Evolutionary conservation across 2,888 invertebrate genomes (phyloP).

Genomic region (Dione juno): DNA sequence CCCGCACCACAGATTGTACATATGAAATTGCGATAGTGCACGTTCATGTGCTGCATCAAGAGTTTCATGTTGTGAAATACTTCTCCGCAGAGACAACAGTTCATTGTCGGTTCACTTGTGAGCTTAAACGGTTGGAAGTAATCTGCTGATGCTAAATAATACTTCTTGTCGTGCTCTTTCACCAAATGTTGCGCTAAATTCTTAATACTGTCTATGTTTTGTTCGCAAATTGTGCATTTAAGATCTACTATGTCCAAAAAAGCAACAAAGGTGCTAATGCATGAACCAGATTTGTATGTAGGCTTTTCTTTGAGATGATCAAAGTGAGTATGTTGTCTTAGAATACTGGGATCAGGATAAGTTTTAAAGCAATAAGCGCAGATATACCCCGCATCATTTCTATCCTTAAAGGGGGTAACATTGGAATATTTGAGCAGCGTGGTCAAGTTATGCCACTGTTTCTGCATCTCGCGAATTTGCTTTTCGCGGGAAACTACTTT

Average conservation of each 20-base stretch:
- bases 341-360: conserved; percentile 63
- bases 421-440: conserved; percentile 72
- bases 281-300: conserved; percentile 69
- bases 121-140: conserved; percentile 72
- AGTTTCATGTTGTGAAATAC: conserved; percentile 74
- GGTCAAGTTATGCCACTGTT: conserved; percentile 76
- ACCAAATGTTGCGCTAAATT: conserved; percentile 66
- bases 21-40: conserved; percentile 75
- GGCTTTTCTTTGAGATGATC: conserved; percentile 71
- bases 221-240: conserved; percentile 69
- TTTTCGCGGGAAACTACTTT: conserved; percentile 61
- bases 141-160: conserved; percentile 67
- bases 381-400: conserved; percentile 74
- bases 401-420: conserved; percentile 74
- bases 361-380: conserved; percentile 77
- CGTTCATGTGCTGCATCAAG: conserved; percentile 77
- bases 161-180: conserved; percentile 66
- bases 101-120: conserved; percentile 66
- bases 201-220: conserved; percentile 60
- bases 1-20: conserved; percentile 76
- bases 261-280: conserved; percentile 72
- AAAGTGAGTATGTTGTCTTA: conserved; percentile 65
- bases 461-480: conserved; percentile 71
- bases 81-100: conserved; percentile 71
- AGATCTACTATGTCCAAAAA: conserved; percentile 73